phyloP scores from a whole-genome alignment of 2,888 invertebrate species.

The Athalia circularis region DNA sequence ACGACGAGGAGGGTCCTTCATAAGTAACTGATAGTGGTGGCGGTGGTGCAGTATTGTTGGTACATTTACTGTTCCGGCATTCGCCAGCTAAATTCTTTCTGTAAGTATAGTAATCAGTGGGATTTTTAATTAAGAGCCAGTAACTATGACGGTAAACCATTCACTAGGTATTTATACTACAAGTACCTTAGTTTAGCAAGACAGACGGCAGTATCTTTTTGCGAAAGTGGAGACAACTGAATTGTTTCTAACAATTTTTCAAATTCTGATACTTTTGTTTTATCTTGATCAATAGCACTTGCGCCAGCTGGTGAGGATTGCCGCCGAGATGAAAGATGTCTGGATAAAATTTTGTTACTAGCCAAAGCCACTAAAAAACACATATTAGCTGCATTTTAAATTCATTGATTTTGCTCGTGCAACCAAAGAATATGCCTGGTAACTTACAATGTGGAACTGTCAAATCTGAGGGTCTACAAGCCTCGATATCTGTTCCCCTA shows the following conservation, averaged over 20 bases:
- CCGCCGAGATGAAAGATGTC: conserved; percentile 61
- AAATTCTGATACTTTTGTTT: conserved; percentile 61
- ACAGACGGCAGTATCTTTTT: conserved; percentile 58
- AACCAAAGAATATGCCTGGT: too few relatives aligned
- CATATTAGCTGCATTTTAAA: background rate
- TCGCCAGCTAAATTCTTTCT: conserved; percentile 60
- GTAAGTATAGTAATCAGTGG: background rate
- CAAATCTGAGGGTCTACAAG: conserved; percentile 60
- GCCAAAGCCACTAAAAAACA: conserved; percentile 60
- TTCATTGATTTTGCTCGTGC: background rate
- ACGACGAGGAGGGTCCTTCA: conserved; percentile 48
- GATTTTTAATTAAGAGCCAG: conserved; percentile 12
- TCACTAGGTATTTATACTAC: background rate
- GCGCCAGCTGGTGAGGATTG: conserved; percentile 61
- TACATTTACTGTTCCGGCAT: conserved; percentile 52
- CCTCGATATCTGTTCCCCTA: conserved; percentile 55
- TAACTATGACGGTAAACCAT: too few relatives aligned
- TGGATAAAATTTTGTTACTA: conserved; percentile 62
- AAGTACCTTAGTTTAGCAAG: conserved; percentile 61
- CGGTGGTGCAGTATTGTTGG: conserved; percentile 53
- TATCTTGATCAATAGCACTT: conserved; percentile 57
- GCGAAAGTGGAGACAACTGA: conserved; percentile 58
- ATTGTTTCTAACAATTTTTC: conserved; percentile 64
- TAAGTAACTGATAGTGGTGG: conserved; percentile 55
- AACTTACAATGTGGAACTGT: conserved; percentile 65